A percentile compares a stretch with the other conserved stretches of the same genome.
These are phyloP conservation scores for Pterophyllum scalare DNA, from an alignment of 2,113 vertebrate species.

Conservation along the genomic window DNA sequence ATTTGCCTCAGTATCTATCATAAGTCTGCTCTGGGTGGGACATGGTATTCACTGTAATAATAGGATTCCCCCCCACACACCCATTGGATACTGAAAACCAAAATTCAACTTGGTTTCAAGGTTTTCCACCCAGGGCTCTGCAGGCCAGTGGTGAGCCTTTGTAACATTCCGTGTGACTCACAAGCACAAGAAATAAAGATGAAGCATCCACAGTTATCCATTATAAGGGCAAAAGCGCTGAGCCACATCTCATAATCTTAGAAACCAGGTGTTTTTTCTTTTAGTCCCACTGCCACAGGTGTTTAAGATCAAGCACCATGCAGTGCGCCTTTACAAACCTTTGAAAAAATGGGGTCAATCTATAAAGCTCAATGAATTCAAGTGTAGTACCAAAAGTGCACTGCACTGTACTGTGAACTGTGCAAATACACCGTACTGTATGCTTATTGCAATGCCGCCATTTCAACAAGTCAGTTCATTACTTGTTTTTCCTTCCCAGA, in stretches of 20 bases:
- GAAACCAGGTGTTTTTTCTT: neutral
- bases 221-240: neutral
- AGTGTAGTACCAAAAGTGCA: neutral
- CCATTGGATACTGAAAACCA: neutral
- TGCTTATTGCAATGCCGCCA: neutral
- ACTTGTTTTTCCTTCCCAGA: too few species aligned
- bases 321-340: too few species aligned
- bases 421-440: too few species aligned
- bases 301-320: neutral
- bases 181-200: neutral
- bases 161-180: neutral
- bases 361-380: neutral
- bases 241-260: neutral
- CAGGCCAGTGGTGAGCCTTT: neutral
- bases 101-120: neutral
- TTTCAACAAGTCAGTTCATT: neutral
- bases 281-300: neutral
- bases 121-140: neutral
- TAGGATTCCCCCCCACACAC: neutral
- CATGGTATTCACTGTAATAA: neutral
- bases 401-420: too few species aligned
- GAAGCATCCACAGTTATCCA: neutral
- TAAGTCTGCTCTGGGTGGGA: neutral
- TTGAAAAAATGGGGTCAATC: neutral
- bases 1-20: slow-evolving; percentile 15